Conservation (phyloP, 2,113 vertebrate genomes). For the Protomyctophum bolini region DNA sequence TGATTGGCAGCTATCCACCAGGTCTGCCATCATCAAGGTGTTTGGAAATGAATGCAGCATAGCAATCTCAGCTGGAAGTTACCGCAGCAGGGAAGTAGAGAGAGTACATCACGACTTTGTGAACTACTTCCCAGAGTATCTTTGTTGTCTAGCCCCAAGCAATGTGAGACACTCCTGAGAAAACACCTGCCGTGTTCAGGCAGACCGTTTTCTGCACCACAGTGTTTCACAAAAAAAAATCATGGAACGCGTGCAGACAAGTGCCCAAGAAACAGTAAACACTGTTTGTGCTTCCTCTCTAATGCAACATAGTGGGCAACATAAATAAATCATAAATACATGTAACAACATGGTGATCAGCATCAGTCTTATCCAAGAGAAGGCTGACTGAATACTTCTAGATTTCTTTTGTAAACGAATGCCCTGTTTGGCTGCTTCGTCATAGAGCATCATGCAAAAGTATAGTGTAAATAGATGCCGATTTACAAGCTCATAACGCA, state of each 20-base stretch:
- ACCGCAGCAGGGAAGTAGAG: slow-evolving; percentile 33
- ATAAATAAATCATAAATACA: slow-evolving; percentile 38
- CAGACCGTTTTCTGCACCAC: slow-evolving; percentile 44
- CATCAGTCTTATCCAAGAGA: not conserved
- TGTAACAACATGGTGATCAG: slow-evolving; percentile 11
- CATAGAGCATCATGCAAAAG: too few species aligned
- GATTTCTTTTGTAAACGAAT: not conserved
- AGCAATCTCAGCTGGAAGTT: slow-evolving; percentile 12
- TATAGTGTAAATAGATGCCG: too few species aligned
- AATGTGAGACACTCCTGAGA: slow-evolving; percentile 61
- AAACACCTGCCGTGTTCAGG: slow-evolving; percentile 69
- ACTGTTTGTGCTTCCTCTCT: slow-evolving; percentile 12
- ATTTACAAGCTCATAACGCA: too few species aligned
- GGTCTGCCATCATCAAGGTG: not conserved
- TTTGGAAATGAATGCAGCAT: not conserved
- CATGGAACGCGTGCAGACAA: slow-evolving; percentile 24
- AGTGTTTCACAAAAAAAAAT: slow-evolving; percentile 47
- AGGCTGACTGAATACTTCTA: not conserved
- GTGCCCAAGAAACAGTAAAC: slow-evolving; percentile 8
- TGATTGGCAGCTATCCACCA: not conserved
- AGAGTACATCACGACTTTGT: slow-evolving; percentile 53
- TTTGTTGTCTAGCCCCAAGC: slow-evolving; percentile 60
- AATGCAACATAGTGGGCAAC: slow-evolving; percentile 4
- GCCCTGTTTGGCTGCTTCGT: not conserved
- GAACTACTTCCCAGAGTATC: slow-evolving; percentile 48